These are phyloP conservation scores for Triplophysa bombifrons DNA, from an alignment of 2,797 vertebrate genomes.

Conservation along the genomic window DNA sequence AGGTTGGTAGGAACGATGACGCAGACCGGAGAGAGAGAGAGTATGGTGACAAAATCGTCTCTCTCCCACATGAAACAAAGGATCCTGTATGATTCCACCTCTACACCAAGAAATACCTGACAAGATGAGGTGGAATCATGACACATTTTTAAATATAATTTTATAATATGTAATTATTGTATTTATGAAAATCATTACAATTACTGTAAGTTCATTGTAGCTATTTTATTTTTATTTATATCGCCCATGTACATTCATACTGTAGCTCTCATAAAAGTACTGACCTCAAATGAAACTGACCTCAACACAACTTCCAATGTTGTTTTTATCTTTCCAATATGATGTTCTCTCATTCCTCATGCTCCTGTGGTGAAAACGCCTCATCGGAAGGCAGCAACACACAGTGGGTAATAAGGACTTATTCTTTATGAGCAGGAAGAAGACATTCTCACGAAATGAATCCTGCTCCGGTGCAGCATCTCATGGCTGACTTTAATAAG, in stretches of 20 bases:
- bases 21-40: too few relatives aligned
- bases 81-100: too few relatives aligned
- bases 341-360: slow-evolving; percentile 4
- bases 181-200: background rate
- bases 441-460: slow-evolving; percentile 30
- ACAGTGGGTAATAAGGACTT: slow-evolving; percentile 32
- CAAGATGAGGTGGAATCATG: too few relatives aligned
- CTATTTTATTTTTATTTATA: background rate
- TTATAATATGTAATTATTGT: background rate
- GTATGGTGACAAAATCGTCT: too few relatives aligned
- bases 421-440: slow-evolving; percentile 27
- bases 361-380: background rate
- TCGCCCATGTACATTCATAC: background rate
- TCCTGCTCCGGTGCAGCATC: background rate
- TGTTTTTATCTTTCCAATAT: background rate
- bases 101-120: too few relatives aligned
- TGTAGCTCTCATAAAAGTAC: background rate
- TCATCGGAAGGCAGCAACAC: slow-evolving; percentile 1
- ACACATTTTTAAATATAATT: background rate
- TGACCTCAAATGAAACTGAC: slow-evolving; percentile 13
- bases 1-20: too few relatives aligned
- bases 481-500: slow-evolving; percentile 31
- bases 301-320: background rate
- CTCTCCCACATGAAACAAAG: too few relatives aligned
- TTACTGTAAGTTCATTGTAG: background rate